Evolutionary conservation across 92 coral and sea anemone genomes (phyloP).

Genomic region (Phenganax marumi): DNA sequence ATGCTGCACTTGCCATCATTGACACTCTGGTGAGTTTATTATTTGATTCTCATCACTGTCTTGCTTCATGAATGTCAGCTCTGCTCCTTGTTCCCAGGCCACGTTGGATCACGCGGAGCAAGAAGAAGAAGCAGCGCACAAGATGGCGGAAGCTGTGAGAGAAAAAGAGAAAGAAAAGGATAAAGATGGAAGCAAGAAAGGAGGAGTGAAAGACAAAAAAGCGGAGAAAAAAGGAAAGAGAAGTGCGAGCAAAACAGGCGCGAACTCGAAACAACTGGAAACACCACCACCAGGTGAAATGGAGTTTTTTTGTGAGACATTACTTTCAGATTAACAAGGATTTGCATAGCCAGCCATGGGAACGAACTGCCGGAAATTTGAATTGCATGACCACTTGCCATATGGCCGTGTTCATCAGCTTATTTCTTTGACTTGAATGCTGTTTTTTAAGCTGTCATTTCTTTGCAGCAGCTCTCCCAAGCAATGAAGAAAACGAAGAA

Average conservation of each 20-base stretch:
- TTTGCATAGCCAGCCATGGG: too few relatives aligned
- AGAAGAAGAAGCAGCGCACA: constrained; percentile 73
- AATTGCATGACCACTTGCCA: too few relatives aligned
- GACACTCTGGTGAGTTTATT: constrained; percentile 80
- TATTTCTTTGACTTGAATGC: too few relatives aligned
- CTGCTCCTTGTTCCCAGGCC: constrained; percentile 56
- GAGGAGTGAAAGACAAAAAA: constrained; percentile 74
- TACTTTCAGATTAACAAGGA: not conserved
- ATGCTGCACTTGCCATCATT: constrained; percentile 73
- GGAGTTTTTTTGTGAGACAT: not conserved
- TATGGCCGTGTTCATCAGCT: too few relatives aligned
- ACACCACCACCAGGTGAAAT: constrained; percentile 84
- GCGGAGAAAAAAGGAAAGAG: constrained; percentile 83
- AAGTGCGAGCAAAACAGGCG: constrained; percentile 69
- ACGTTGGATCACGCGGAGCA: constrained; percentile 86
- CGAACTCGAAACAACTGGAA: constrained; percentile 72
- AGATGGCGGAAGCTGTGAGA: constrained; percentile 73
- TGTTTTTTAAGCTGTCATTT: not conserved
- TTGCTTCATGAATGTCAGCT: not conserved
- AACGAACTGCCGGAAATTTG: too few relatives aligned
- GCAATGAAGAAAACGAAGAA: constrained; percentile 79
- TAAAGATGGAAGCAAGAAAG: constrained; percentile 50
- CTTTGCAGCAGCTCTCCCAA: constrained; percentile 28
- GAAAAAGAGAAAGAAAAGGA: constrained; percentile 86
- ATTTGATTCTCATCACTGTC: not conserved